Evolutionary conservation across 2,888 invertebrate genomes (phyloP).

Genomic region (Diachrysia chrysitis): DNA sequence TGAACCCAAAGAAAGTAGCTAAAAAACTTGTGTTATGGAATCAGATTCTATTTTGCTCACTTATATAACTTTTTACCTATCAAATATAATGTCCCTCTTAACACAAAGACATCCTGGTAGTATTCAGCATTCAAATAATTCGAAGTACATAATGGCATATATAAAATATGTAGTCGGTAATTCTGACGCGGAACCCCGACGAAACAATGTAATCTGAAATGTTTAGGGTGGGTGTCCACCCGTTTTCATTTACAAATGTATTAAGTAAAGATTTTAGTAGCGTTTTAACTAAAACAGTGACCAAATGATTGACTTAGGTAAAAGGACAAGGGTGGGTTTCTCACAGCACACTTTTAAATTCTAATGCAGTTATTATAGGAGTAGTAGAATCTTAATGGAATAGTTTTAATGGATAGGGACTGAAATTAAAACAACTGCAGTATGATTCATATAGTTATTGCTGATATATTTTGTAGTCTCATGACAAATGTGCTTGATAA

Average conservation of each 20-base stretch:
- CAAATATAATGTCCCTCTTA: no score
- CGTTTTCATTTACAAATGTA: slow-evolving; percentile 14
- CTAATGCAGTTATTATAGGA: no score
- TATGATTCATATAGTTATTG: slow-evolving; percentile 24
- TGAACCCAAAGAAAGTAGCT: no score
- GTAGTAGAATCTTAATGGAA: no score
- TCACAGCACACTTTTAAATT: neutral
- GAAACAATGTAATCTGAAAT: slow-evolving; percentile 10
- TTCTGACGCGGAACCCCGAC: slow-evolving; percentile 18
- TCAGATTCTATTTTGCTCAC: no score
- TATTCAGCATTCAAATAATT: no score
- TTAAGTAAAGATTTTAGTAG: neutral
- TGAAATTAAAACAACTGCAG: slow-evolving; percentile 22
- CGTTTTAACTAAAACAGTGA: neutral
- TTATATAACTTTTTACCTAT: no score
- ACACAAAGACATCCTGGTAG: no score
- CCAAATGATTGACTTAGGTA: neutral
- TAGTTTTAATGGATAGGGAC: no score
- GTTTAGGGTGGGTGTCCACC: neutral
- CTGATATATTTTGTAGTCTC: slow-evolving; percentile 34
- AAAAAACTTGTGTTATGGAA: no score
- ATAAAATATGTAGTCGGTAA: slow-evolving; percentile 5
- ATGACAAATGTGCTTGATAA: slow-evolving; percentile 35
- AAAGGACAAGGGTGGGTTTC: neutral
- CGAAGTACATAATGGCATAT: slow-evolving; percentile 21